Percentiles rank a stretch among this genome's conserved stretches.
Evolutionary conservation across 37 sponge, comb jelly and placozoan genomes (phyloP).

Genomic region (Beroe ovata): DNA sequence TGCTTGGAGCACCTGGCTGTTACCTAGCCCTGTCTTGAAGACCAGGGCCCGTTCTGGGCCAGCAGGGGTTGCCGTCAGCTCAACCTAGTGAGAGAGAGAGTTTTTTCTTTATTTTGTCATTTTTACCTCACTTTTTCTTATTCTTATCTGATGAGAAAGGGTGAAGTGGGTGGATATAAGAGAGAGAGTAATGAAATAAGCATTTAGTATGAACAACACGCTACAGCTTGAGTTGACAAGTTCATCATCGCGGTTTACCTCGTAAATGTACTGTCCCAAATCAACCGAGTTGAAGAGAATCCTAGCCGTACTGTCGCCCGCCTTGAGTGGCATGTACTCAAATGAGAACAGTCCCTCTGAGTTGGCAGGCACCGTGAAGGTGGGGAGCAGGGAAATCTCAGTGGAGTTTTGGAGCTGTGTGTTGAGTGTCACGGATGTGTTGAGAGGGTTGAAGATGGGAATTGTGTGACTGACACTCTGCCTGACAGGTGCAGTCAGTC

Average conservation of each 20-base stretch:
- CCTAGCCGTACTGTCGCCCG: slow-evolving; percentile 79
- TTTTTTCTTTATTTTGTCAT: no score
- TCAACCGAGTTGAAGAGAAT: slow-evolving; percentile 79
- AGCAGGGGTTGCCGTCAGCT: slow-evolving; percentile 77
- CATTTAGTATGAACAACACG: no score
- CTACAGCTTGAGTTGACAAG: no score
- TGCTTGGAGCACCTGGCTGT: slow-evolving; percentile 75
- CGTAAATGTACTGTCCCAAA: slow-evolving; percentile 91
- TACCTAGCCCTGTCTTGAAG: slow-evolving; percentile 83
- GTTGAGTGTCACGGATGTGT: slow-evolving; percentile 78
- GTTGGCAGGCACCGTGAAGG: slow-evolving; percentile 84
- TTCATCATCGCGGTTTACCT: no score
- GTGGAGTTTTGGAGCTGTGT: slow-evolving; percentile 74
- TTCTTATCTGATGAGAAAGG: no score
- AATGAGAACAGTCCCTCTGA: slow-evolving; percentile 91
- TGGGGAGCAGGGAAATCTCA: slow-evolving; percentile 88
- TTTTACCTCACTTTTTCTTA: no score
- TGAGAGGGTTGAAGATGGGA: slow-evolving; percentile 86
- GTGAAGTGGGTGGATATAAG: neutral
- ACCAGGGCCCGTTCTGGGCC: slow-evolving; percentile 84
- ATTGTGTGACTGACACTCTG: slow-evolving; percentile 80
- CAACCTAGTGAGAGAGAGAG: no score
- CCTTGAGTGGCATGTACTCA: slow-evolving; percentile 93
- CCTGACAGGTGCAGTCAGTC: slow-evolving; percentile 85
- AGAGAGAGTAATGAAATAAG: neutral